A percentile compares a stretch with the other conserved stretches of the same genome.
These are phyloP conservation scores for Coilia nasus DNA, from an alignment of 2,797 vertebrate genomes.

Conservation along the genomic window DNA sequence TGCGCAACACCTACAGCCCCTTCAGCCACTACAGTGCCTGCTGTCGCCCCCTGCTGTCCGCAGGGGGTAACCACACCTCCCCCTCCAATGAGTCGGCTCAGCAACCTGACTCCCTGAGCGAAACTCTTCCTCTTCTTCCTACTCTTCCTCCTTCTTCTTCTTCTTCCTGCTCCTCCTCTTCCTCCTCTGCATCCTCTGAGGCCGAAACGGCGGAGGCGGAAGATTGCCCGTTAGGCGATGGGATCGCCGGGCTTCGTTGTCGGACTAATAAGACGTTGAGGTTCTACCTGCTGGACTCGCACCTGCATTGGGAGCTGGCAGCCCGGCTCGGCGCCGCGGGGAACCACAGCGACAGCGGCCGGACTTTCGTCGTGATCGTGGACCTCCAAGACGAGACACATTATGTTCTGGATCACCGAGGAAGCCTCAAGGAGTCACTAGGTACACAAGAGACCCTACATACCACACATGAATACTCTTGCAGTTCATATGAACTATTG, in stretches of 20 bases:
- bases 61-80: slow-evolving; percentile 56
- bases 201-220: background rate
- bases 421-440: slow-evolving; percentile 74
- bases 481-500: too few species aligned
- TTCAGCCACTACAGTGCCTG: slow-evolving; percentile 88
- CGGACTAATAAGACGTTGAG: slow-evolving; percentile 95
- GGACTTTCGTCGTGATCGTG: slow-evolving; percentile 87
- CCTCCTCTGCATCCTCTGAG: background rate
- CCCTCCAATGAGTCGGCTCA: slow-evolving; percentile 67
- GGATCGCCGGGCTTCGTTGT: slow-evolving; percentile 87
- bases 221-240: slow-evolving; percentile 47
- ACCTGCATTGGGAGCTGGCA: slow-evolving; percentile 89
- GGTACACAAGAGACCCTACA: slow-evolving; percentile 79
- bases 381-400: slow-evolving; percentile 91
- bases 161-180: too few species aligned
- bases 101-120: background rate
- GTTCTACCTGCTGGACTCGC: slow-evolving; percentile 90
- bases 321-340: slow-evolving; percentile 83
- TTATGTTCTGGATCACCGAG: slow-evolving; percentile 84
- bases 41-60: slow-evolving; percentile 79
- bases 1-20: slow-evolving; percentile 83
- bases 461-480: too few species aligned
- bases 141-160: too few species aligned
- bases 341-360: slow-evolving; percentile 53
- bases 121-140: background rate